These are phyloP conservation scores for Globia sparganii DNA, from an alignment of 2,888 invertebrate species.

Conservation along the genomic window DNA sequence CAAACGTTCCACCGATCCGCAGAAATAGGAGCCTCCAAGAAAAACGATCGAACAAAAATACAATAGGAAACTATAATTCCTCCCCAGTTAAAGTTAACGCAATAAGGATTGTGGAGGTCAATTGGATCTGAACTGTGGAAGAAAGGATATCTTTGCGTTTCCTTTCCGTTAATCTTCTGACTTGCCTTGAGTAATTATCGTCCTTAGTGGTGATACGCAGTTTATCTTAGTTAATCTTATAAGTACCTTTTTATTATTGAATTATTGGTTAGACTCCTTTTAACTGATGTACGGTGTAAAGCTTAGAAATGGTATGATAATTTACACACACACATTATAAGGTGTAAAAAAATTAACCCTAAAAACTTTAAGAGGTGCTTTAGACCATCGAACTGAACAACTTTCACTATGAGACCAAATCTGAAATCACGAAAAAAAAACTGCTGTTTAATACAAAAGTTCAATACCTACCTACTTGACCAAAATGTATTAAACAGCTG, in stretches of 20 bases:
- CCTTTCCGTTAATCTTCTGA: slow-evolving; percentile 42
- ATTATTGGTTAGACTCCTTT: background rate
- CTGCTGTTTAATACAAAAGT: no score
- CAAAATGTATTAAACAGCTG: no score
- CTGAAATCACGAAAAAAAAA: no score
- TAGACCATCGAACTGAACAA: no score
- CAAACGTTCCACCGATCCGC: slow-evolving; percentile 16
- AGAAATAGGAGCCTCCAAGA: slow-evolving; percentile 45
- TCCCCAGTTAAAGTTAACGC: slow-evolving; percentile 65
- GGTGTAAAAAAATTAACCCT: no score
- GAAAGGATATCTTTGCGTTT: slow-evolving; percentile 52
- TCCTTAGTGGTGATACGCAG: slow-evolving; percentile 11
- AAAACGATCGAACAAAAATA: slow-evolving; percentile 62
- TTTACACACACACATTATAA: background rate
- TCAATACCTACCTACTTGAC: no score
- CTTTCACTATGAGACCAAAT: no score
- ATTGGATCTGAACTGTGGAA: slow-evolving; percentile 69
- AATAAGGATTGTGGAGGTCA: slow-evolving; percentile 76
- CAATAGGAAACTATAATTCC: slow-evolving; percentile 68
- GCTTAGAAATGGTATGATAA: background rate
- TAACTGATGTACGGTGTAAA: background rate
- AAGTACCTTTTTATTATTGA: background rate
- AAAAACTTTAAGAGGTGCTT: no score
- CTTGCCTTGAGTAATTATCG: slow-evolving; percentile 35
- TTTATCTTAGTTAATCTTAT: slow-evolving; percentile 16